phyloP scores from a whole-genome alignment of 2,113 vertebrate species.

The Origma solitaria region DNA sequence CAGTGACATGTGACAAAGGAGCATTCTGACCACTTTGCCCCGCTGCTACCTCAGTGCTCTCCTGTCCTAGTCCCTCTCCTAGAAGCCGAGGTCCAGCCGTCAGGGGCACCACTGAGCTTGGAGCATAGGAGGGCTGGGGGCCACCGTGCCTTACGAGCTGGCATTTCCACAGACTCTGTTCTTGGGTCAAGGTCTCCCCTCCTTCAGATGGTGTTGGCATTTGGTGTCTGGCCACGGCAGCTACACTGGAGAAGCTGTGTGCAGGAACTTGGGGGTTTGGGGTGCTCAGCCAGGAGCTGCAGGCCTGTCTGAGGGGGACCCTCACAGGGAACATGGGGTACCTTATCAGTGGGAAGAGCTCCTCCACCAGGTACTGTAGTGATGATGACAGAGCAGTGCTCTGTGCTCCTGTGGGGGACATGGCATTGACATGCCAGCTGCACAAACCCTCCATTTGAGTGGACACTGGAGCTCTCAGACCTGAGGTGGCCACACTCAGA shows the following conservation, averaged over 20 bases:
- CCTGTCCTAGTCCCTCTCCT: neutral
- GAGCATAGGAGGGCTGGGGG: neutral
- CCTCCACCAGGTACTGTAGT: neutral
- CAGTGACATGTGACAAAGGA: neutral
- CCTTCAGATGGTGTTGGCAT: neutral
- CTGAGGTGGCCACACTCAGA: rapidly evolving
- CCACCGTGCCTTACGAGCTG: neutral
- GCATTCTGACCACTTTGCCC: neutral
- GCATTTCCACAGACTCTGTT: neutral
- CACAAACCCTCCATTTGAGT: neutral
- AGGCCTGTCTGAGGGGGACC: neutral
- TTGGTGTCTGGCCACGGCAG: rapidly evolving
- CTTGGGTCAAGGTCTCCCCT: neutral
- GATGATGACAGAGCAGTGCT: neutral
- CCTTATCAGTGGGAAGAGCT: neutral
- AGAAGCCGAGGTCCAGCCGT: neutral
- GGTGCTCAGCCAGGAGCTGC: neutral
- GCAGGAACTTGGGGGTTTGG: neutral
- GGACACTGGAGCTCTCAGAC: neutral
- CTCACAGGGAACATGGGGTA: rapidly evolving
- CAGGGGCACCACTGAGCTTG: rapidly evolving
- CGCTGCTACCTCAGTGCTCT: neutral
- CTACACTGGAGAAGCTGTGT: rapidly evolving
- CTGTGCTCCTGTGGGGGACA: rapidly evolving
- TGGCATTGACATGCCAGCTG: neutral